Evolutionary conservation across 2,888 invertebrate species (phyloP), one percentile per base, ranked within the genome.

Genomic region (Chironomus riparius): DNA sequence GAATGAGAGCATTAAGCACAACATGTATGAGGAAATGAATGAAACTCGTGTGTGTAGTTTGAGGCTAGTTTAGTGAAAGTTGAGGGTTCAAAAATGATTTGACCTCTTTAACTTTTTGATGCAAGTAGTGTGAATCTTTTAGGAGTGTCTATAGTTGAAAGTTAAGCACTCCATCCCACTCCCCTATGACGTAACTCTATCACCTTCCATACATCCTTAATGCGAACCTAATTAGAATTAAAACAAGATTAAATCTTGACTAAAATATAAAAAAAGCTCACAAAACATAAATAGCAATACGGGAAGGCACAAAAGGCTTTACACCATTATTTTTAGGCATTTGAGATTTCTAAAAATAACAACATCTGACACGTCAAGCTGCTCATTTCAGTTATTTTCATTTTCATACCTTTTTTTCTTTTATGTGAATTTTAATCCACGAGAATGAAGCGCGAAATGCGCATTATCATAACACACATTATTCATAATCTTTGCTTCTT

Each of bases 241-340:
- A 38, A 38, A 38, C 22, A 13, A 61, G 74, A 74, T 74, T 74
- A 74, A 74, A 74, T 74, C 74, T 74, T 4, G 10, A 22, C 47
- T 18, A 13, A 24, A 24, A 24, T 24, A 65, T n/a, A 24, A 24
- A 21, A 21, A 65, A 3, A 4, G 28, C 28, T 24, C 22, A 24
- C 2, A 24, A 28, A 28, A 47, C 12, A 15, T 68, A 68, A 68
- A 74, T 74, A 68, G 47, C 74, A 15, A 68, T 10, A n/a, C n/a
- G 50, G 24, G 50, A 2, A 18, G n/a, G 56, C 56, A 56, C n/a
- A 56, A 56, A 56, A 18, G 18, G 15, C 5, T 56, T 18, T 56
- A 56, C 15, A 56, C n/a, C 48, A 73, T 73, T 73, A 62, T 73
- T 73, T 62, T 47, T 62, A 62, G 38, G 13, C 21, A 10, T 18